Base-by-base conservation (phyloP, 30 jellyfish, hydroid and myxozoan genomes). In the Pseudorhiza aurosa region DNA sequence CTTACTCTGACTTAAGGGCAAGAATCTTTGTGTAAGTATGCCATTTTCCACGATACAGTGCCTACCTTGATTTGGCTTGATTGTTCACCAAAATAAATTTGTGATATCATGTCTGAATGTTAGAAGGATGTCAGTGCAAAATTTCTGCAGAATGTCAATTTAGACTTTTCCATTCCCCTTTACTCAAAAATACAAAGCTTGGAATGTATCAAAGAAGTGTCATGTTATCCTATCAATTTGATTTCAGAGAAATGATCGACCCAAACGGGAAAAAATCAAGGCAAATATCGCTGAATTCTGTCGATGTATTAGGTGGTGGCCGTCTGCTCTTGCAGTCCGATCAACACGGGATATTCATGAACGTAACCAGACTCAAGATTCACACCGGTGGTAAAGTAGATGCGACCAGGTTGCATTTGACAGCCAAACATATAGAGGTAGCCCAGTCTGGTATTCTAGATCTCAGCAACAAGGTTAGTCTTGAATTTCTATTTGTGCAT, bases 221-320 rank as follows among this genome's bases (percentile, higher is more conserved):
- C n/a, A n/a, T n/a, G n/a, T n/a, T n/a, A n/a, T n/a, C n/a, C n/a
- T n/a, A n/a, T n/a, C n/a, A n/a, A n/a, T n/a, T n/a, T n/a, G n/a
- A n/a, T n/a, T n/a, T n/a, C 72, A 81, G 92, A 33, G 92, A 81
- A 81, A 81, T 81, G 92, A 65, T 81, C 1, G 77, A 70, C 7
- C 92, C 92, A 0, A 46, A 36, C 10, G 92, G 92, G 27, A 62
- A 64, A 22, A 81, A 64, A 28, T 56, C 82, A 56, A 49, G 92
- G 19, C 45, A 75, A 7, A 68, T 81, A 18, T 21, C 85, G 7
- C 25, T 81, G 18, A 50, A 46, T 6, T 42, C 92, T 11, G 92
- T 81, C 1, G 62, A 55, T 37, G 85, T 81, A 1, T 72, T 65
- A 21, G 92, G 92, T 12, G 92, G 92, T 2, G 92, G 92, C 1